Conservation (phyloP, 2,888 invertebrate genomes). For the Tinea pellionella region DNA sequence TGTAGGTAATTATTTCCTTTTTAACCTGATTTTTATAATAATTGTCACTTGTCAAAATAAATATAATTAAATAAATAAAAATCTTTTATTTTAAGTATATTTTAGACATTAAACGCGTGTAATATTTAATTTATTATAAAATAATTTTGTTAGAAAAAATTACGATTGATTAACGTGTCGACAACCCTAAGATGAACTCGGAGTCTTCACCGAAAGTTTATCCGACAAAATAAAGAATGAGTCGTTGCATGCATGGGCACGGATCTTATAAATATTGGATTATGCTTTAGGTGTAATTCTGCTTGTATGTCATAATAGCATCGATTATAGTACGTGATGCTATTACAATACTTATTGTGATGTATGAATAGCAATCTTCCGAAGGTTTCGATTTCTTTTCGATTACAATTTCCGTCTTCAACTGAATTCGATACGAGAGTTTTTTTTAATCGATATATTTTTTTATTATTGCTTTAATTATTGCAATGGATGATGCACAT, state of each 20-base stretch:
- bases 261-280: slow-evolving; percentile 66
- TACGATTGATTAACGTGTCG: no score
- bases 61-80: no score
- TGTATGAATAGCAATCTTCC: slow-evolving; percentile 37
- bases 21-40: no score
- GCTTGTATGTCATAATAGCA: slow-evolving; percentile 64
- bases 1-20: no score
- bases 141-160: no score
- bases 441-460: neutral
- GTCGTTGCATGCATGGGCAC: slow-evolving; percentile 26
- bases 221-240: neutral
- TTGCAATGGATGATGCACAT: neutral
- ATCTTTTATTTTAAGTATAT: no score
- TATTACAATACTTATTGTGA: slow-evolving; percentile 55
- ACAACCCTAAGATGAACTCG: no score
- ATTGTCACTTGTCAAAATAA: no score
- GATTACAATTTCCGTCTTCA: slow-evolving; percentile 50
- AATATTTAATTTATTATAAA: no score
- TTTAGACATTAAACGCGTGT: no score
- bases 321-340: slow-evolving; percentile 67
- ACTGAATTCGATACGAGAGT: slow-evolving; percentile 41
- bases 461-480: neutral
- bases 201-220: neutral
- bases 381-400: slow-evolving; percentile 52
- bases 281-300: slow-evolving; percentile 64